Base-by-base conservation (phyloP, 1,140 invertebrate genomes). In the Hylaeus volcanicus region DNA sequence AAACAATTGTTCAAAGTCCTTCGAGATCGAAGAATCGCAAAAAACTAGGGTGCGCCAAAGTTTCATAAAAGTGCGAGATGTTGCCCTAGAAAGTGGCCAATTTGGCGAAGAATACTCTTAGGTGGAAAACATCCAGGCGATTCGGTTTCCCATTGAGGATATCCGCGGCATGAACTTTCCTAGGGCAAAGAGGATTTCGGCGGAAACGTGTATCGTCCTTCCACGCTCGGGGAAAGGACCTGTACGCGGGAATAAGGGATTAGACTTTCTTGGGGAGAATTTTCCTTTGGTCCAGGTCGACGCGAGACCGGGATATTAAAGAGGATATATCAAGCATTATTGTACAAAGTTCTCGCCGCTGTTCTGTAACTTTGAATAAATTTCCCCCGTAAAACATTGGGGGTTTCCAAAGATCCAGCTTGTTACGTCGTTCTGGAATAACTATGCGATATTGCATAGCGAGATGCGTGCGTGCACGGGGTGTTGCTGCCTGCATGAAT, bases 271-370 rank as follows among this genome's bases (percentile, higher is more conserved):
- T 41, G 3, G 1, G 14, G 60, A 43, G 26, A 65, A 58, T 39
- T 43, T 60, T 5, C 43, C 26, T 51, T 9, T 55, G 51, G 56
- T 79, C 9, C 60, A 64, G 60, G 60, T 55, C 26, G 70, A 45
- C 39, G 39, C 58, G 0, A 6, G 11, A 26, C 53, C 53, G 5
- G 26, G 26, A 56, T 79, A 55, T 79, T 79, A 73, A 79, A 73
- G 77, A 39, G 60, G 70, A 74, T 74, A 64, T n/a, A 26, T 53
- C 65, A 43, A 43, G 48, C 4, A n/a, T 73, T 45, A 65, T 64
- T 65, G 37, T 5, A 3, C 48, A 6, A 73, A 41, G 15, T 56
- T 55, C 14, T 8, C 12, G 51, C 37, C 5, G 43, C 43, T 61
- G 43, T 8, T 37, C n/a, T 41, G 39, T 51, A 41, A 51, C 14